Evolutionary conservation across 2,888 invertebrate genomes (phyloP).

Genomic region (Argynnis bischoffii): DNA sequence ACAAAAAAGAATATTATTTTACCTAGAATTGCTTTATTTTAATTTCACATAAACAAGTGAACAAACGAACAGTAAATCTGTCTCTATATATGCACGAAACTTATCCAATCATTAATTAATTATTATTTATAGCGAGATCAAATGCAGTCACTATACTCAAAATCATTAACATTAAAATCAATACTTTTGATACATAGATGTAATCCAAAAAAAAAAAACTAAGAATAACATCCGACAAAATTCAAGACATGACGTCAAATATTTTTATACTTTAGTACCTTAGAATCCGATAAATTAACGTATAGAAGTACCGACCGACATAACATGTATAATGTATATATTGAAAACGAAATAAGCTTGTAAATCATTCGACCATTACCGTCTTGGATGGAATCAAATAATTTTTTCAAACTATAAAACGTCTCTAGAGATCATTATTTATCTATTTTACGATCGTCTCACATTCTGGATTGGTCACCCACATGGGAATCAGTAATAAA

Average conservation of each 20-base stretch:
- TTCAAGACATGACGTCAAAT: constrained; percentile 3
- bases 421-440: constrained; percentile 55
- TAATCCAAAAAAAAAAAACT: background rate
- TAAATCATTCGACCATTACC: constrained; percentile 24
- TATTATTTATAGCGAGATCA: too few species aligned
- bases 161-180: too few species aligned
- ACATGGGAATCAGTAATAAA: constrained; percentile 60
- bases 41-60: too few species aligned
- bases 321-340: constrained; percentile 5
- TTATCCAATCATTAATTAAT: too few species aligned
- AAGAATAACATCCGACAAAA: background rate
- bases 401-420: constrained; percentile 38
- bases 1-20: too few species aligned
- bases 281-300: constrained; percentile 2
- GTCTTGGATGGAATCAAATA: constrained; percentile 39
- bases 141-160: too few species aligned
- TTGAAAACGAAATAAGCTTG: constrained; percentile 8
- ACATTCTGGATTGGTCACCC: constrained; percentile 65
- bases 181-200: background rate
- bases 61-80: too few species aligned
- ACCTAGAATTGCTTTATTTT: too few species aligned
- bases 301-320: background rate
- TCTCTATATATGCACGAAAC: too few species aligned
- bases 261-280: background rate
- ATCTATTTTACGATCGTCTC: constrained; percentile 68